Percentiles rank a stretch among this genome's conserved stretches.
phyloP scores from a whole-genome alignment of 2,797 vertebrate species.

The Phataginus tetradactyla region DNA sequence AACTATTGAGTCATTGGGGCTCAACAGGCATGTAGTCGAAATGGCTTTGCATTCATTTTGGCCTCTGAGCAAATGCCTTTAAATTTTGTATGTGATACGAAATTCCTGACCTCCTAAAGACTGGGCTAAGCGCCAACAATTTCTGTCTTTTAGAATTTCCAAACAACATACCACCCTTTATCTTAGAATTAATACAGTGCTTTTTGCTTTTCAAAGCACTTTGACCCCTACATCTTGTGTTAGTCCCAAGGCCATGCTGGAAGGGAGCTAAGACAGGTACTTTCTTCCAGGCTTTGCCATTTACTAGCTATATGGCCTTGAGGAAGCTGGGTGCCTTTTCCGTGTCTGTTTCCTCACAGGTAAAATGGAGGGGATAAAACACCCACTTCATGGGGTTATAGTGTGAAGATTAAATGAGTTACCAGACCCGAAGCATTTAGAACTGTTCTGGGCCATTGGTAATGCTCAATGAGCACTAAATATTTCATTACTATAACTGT shows the following conservation, averaged over 20 bases:
- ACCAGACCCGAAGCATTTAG: neutral
- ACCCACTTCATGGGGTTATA: neutral
- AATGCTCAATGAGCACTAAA: neutral
- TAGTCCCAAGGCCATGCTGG: neutral
- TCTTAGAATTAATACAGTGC: conserved; percentile 46
- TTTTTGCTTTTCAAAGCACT: conserved; percentile 27
- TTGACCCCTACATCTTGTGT: conserved; percentile 22
- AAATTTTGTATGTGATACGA: conserved; percentile 46
- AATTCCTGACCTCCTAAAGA: conserved; percentile 60
- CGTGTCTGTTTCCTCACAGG: neutral
- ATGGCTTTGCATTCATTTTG: conserved; percentile 57
- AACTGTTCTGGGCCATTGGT: neutral
- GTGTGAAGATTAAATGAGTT: neutral
- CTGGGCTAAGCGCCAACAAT: conserved; percentile 60
- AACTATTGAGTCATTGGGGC: neutral
- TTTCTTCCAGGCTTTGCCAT: neutral
- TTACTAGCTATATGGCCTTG: neutral
- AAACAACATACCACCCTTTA: neutral
- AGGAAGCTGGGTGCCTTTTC: neutral
- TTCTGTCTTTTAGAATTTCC: conserved; percentile 59
- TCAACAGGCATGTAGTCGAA: neutral
- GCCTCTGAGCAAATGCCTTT: conserved; percentile 59
- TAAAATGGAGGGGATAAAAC: neutral
- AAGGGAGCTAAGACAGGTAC: neutral
- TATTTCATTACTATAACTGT: neutral